Conservation (phyloP, 2,113 vertebrate species). For the Herpetotheres cachinnans region DNA sequence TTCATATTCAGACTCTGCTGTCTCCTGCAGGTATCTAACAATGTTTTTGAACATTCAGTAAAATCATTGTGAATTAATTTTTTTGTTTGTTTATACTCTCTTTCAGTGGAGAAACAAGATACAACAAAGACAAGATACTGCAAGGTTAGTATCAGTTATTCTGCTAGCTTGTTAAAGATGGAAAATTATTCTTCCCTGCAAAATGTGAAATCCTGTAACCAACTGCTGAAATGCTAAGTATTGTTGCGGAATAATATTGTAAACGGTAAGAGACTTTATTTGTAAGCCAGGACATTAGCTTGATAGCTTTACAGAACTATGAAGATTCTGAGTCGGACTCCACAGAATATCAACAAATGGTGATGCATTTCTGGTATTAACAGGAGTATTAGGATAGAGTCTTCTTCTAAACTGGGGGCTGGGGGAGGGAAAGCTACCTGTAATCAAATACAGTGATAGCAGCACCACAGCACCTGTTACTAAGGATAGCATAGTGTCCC, state of each 20-base stretch:
- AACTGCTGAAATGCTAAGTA: neutral
- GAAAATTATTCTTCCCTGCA: neutral
- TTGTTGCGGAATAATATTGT: neutral
- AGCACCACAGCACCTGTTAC: neutral
- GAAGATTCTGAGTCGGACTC: neutral
- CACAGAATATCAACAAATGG: neutral
- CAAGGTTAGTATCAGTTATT: slow-evolving; percentile 82
- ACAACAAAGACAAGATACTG: slow-evolving; percentile 91
- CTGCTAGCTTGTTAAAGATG: neutral
- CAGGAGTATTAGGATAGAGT: neutral
- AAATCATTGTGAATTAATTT: neutral
- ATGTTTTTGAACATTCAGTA: neutral
- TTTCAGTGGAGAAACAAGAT: slow-evolving; percentile 91
- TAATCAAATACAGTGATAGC: neutral
- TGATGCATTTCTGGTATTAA: neutral
- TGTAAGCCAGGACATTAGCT: neutral
- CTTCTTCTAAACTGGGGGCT: neutral
- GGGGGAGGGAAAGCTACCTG: fast-evolving
- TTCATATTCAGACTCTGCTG: neutral
- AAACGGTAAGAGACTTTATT: neutral
- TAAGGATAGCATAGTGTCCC: neutral
- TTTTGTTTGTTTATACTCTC: neutral
- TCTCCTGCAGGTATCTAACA: neutral
- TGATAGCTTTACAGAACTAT: neutral
- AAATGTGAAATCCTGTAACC: neutral